These are phyloP conservation scores for Portunus trituberculatus DNA, from an alignment of 1,140 invertebrate genomes.

Conservation along the genomic window DNA sequence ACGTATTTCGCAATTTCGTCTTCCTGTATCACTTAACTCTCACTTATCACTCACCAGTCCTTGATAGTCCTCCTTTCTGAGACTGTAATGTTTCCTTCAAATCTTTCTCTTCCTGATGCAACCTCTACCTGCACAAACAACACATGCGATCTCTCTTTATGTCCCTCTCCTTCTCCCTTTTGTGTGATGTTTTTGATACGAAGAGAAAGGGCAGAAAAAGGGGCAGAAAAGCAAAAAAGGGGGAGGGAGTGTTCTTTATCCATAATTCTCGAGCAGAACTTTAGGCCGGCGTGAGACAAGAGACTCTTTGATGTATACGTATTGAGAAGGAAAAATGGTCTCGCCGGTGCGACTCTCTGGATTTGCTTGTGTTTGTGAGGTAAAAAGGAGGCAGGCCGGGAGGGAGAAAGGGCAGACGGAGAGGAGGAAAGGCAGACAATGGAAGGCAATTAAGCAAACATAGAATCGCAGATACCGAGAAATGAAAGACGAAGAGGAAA, in stretches of 20 bases:
- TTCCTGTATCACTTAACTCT: neutral
- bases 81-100: neutral
- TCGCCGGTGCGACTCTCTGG: slow-evolving; percentile 7
- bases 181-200: neutral
- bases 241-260: slow-evolving; percentile 3
- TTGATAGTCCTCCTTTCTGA: neutral
- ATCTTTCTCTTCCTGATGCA: neutral
- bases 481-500: neutral
- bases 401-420: slow-evolving; percentile 4
- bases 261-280: neutral
- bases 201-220: neutral
- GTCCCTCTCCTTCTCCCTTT: neutral
- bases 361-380: slow-evolving; percentile 1
- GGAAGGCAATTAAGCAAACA: slow-evolving; percentile 13
- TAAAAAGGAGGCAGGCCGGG: neutral
- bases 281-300: slow-evolving; percentile 7
- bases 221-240: neutral
- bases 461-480: slow-evolving; percentile 1
- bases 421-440: neutral
- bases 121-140: neutral
- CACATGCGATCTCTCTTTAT: slow-evolving; percentile 1
- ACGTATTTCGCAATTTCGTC: neutral
- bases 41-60: neutral
- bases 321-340: neutral
- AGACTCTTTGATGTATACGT: slow-evolving; percentile 22